phyloP scores from a whole-genome alignment of 2,113 vertebrate species.

The Laterallus jamaicensis region DNA sequence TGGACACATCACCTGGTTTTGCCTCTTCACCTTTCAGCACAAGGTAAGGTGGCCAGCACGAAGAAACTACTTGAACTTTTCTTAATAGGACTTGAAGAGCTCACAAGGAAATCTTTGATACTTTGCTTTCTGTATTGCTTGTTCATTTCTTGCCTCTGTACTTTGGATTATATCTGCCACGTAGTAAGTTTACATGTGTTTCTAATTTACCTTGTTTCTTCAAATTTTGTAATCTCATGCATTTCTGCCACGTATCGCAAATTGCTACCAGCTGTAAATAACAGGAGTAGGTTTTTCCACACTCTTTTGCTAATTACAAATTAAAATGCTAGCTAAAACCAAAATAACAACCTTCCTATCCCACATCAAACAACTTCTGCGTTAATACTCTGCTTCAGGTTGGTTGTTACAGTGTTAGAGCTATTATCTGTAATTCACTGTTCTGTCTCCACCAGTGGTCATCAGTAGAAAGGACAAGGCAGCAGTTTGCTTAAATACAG shows the following conservation, averaged over 20 bases:
- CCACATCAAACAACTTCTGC: neutral
- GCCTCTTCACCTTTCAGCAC: neutral
- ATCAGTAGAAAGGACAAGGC: neutral
- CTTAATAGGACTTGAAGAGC: neutral
- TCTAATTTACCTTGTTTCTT: neutral
- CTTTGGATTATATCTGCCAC: neutral
- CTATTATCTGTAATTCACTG: neutral
- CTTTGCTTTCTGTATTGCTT: neutral
- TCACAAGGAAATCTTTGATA: neutral
- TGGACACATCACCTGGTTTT: neutral
- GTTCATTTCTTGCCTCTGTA: neutral
- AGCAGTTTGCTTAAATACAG: neutral
- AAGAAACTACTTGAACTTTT: neutral
- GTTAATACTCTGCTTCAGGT: neutral
- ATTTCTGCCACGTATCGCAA: neutral
- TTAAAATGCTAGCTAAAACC: neutral
- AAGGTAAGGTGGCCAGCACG: neutral
- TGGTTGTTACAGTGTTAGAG: neutral
- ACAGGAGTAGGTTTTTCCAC: neutral
- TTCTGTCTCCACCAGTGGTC: neutral
- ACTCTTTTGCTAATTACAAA: neutral
- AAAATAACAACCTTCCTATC: neutral
- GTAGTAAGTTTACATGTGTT: neutral
- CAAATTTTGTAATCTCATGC: neutral
- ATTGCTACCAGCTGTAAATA: neutral